Conservation (phyloP, 2,113 vertebrate genomes). For the Motacilla alba region DNA sequence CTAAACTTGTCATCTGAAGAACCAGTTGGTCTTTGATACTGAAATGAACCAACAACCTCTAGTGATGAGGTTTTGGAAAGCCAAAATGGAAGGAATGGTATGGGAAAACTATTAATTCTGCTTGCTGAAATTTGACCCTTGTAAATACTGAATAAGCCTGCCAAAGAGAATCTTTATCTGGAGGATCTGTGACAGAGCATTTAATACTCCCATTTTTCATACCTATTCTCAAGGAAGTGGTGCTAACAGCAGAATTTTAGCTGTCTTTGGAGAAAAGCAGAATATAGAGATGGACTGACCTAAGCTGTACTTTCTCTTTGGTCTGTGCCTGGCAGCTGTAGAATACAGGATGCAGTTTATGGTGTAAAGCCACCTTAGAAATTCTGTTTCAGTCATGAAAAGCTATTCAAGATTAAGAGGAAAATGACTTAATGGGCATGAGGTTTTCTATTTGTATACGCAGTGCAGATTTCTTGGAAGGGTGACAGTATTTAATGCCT, state of each 20-base stretch:
- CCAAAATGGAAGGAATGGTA: neutral
- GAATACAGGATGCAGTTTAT: neutral
- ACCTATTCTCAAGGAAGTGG: neutral
- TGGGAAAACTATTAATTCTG: neutral
- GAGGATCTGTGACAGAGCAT: neutral
- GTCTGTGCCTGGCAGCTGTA: neutral
- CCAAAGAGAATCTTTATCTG: neutral
- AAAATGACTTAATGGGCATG: conserved; percentile 5
- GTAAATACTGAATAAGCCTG: neutral
- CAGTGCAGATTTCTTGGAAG: neutral
- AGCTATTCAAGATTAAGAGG: neutral
- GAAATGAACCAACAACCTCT: neutral
- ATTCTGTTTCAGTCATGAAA: neutral
- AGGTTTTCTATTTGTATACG: conserved; percentile 31
- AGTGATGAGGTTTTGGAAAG: neutral
- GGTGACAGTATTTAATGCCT: neutral
- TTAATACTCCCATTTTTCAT: neutral
- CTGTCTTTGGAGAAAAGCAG: neutral
- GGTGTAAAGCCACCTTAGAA: neutral
- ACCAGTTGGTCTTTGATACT: neutral
- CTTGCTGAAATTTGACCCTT: neutral
- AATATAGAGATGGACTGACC: neutral
- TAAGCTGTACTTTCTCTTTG: neutral
- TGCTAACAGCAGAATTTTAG: neutral
- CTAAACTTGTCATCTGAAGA: neutral